phyloP scores from a whole-genome alignment of 2,888 invertebrate species.

The Physocephala rufipes region DNA sequence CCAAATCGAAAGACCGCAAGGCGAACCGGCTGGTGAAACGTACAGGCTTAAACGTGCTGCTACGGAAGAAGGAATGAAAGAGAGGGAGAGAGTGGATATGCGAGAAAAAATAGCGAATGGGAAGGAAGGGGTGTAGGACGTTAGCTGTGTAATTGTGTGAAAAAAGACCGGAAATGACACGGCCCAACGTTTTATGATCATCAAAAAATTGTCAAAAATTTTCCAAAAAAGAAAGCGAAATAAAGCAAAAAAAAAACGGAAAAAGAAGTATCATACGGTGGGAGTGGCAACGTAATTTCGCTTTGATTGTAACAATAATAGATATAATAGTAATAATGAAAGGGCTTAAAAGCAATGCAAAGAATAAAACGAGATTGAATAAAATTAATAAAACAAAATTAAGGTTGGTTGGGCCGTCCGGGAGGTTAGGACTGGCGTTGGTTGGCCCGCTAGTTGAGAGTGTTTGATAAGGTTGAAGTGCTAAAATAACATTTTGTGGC shows the following conservation, averaged over 20 bases:
- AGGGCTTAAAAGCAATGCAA: not conserved
- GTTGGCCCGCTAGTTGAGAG: too few species aligned
- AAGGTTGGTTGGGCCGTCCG: too few species aligned
- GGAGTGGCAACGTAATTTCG: too few species aligned
- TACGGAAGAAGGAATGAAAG: not conserved
- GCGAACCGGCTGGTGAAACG: conserved; percentile 29
- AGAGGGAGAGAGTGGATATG: not conserved
- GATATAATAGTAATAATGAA: not conserved
- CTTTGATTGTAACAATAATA: not conserved
- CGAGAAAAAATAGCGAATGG: not conserved
- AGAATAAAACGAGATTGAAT: not conserved
- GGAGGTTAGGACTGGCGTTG: too few species aligned
- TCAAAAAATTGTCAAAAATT: conserved; percentile 25
- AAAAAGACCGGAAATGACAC: not conserved
- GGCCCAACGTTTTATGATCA: conserved; percentile 10
- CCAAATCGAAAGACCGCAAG: conserved; percentile 1
- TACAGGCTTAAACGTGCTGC: conserved; percentile 23
- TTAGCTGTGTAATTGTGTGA: too few species aligned
- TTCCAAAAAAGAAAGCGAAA: not conserved
- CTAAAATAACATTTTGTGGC: conserved; percentile 14
- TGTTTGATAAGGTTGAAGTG: not conserved
- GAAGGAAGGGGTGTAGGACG: too few species aligned
- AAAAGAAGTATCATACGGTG: not conserved
- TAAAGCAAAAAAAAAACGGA: too few species aligned
- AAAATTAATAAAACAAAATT: conserved; percentile 11